A percentile compares a stretch with the other conserved stretches of the same genome.
Conservation (phyloP, 2,888 invertebrate species). For the Ceratothoa steindachneri region DNA sequence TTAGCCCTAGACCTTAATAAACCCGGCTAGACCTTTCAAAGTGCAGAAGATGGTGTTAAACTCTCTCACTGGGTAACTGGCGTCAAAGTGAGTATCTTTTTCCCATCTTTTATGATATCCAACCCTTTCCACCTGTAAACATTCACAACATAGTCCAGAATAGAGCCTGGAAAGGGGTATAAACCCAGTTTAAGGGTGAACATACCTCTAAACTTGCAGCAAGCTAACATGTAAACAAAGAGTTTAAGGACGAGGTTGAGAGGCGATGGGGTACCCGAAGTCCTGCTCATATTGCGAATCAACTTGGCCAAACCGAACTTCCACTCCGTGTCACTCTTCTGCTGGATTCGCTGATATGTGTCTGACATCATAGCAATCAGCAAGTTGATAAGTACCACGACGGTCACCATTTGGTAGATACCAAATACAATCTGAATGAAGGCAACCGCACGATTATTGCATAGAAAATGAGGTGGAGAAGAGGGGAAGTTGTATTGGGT, state of each 20-base stretch:
- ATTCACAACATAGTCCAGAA: too few relatives aligned
- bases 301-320: constrained; percentile 98
- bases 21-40: too few relatives aligned
- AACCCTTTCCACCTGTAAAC: too few relatives aligned
- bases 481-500: too few relatives aligned
- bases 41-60: too few relatives aligned
- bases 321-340: constrained; percentile 99
- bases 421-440: constrained; percentile 70
- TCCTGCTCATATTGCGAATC: constrained; percentile 95
- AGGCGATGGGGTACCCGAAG: constrained; percentile 94
- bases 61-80: too few relatives aligned
- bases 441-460: not conserved
- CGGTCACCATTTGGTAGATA: constrained; percentile 94
- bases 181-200: too few relatives aligned
- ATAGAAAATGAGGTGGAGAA: too few relatives aligned
- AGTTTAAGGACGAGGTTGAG: constrained; percentile 93
- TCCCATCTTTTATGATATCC: too few relatives aligned
- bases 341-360: constrained; percentile 95
- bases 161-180: too few relatives aligned
- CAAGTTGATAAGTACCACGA: constrained; percentile 96
- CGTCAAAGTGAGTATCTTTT: too few relatives aligned
- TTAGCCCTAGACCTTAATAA: too few relatives aligned
- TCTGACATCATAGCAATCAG: constrained; percentile 99
- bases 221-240: constrained; percentile 76
- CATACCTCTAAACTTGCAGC: constrained; percentile 62